Evolutionary conservation across 2,888 invertebrate species (phyloP), one percentile per base, ranked within the genome.

Genomic region (Synergus gifuensis): DNA sequence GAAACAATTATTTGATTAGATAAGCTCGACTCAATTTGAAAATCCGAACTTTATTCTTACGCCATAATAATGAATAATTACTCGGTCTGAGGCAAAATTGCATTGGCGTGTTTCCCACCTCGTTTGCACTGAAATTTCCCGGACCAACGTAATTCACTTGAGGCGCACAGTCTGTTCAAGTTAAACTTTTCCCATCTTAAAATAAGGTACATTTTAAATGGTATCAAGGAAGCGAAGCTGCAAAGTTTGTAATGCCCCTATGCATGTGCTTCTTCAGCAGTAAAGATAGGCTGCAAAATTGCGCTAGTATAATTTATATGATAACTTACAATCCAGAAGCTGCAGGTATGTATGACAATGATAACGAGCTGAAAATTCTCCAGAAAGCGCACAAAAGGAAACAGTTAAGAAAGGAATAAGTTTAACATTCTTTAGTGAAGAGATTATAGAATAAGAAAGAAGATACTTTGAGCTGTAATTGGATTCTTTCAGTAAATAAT

Each of bases 151-250:
- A 73, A 73, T 49, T 73, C 36, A 49, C 73, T 73, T 11, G 54
- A n/a, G 73, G 73, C 54, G 36, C 73, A 11, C 73, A 73, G 73
- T 14, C 73, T 73, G 73, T 54, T 49, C 54, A 22, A 73, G 54
- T 73, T 73, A 73, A 73, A 73, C 73, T 73, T 73, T 73, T 73
- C 73, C 73, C 73, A 73, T 73, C 73, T 73, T 73, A 73, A 73
- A 36, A 54, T 73, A 73, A 22, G 46, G 36, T 16, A 54, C 73
- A 73, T 73, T 73, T 73, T 54, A 54, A 73, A 73, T 54, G n/a
- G 49, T 54, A 54, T 73, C 54, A 73, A 40, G 73, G n/a, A 73
- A 73, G 36, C 11, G 36, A 36, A 49, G 36, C 54, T n/a, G 73
- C 54, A 54, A 49, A 49, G 11, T 73, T 73, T 73, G 49, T n/a